Conservation (phyloP, 2,113 vertebrate species). For the Ptychochromis oligacanthus region DNA sequence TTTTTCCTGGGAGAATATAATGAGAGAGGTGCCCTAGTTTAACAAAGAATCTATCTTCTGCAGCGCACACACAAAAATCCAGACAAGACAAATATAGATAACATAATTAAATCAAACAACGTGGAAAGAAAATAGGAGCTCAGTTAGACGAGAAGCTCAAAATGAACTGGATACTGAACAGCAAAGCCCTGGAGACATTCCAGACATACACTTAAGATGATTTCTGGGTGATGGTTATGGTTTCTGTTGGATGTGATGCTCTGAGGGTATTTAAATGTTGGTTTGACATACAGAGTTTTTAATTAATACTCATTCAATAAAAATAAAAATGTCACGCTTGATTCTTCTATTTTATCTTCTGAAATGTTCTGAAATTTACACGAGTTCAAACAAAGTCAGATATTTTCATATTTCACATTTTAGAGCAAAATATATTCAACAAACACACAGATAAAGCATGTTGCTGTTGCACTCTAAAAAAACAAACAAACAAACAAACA, state of each 20-base stretch:
- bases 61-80: slow-evolving; percentile 51
- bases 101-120: slow-evolving; percentile 76
- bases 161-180: slow-evolving; percentile 62
- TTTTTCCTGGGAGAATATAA: slow-evolving; percentile 57
- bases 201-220: slow-evolving; percentile 31
- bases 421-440: neutral
- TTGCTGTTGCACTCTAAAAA: neutral
- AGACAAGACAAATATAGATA: slow-evolving; percentile 76
- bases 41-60: slow-evolving; percentile 66
- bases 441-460: neutral
- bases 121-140: slow-evolving; percentile 45
- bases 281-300: slow-evolving; percentile 42
- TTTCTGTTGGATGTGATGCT: slow-evolving; percentile 34
- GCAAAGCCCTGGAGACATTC: slow-evolving; percentile 51
- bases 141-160: slow-evolving; percentile 43
- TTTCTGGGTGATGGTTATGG: slow-evolving; percentile 49
- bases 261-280: slow-evolving; percentile 36
- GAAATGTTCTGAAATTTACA: slow-evolving; percentile 26
- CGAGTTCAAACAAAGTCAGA: slow-evolving; percentile 7
- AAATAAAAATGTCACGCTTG: neutral
- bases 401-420: neutral
- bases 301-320: slow-evolving; percentile 41
- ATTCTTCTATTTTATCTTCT: slow-evolving; percentile 13
- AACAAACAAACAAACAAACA: no score
- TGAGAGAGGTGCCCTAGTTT: slow-evolving; percentile 76